Base-by-base conservation (phyloP, 2,888 invertebrate species). In the Sialis fuliginosa region DNA sequence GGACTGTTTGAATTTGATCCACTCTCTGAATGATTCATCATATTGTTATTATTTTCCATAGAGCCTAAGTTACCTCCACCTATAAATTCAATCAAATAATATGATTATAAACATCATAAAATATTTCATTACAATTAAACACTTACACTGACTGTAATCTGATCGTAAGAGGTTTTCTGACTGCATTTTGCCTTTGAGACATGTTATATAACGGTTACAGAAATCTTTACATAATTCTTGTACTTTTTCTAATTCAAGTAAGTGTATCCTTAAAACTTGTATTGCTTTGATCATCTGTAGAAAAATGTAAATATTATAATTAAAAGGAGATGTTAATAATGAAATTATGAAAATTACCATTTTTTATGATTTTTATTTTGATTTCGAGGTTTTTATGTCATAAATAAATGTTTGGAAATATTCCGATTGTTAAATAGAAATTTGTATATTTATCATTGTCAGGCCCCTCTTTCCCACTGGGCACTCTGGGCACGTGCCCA, bases 181-280 rank as follows among this genome's bases (percentile, higher is more conserved):
- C 65, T 88, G 87, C 87, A 88, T 88, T 66, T 89, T 81, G 52
- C 86, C 83, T 63, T 90, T 90, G 54, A 92, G 70, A 61, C 90
- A 90, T 42, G 87, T 84, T 54, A 86, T 92, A 69, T 93, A 93
- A 46, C 92, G 75, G 53, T 84, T 86, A 70, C 92, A 92, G 70
- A 93, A 93, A 69, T 93, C 92, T 57, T 90, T 85, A 67, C 92
- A 93, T 57, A 93, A 62, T 65, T 93, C 92, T 65, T 91, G 90
- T 10, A 93, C 92, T 65, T 93, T 93, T 66, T 92, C 90, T 62
- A 93, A 67, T 63, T 93, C 93, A 54, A 93, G 66, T 44, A 93
- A 73, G 64, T 93, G 92, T 63, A 93, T 93, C 58, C 92, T 72
- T 52, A 93, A 70, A 51, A 93, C 92, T 74, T 92, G 88, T 58